Evolutionary conservation across 1,140 invertebrate species (phyloP).

Genomic region (Pseudomyrmex cubaensis): DNA sequence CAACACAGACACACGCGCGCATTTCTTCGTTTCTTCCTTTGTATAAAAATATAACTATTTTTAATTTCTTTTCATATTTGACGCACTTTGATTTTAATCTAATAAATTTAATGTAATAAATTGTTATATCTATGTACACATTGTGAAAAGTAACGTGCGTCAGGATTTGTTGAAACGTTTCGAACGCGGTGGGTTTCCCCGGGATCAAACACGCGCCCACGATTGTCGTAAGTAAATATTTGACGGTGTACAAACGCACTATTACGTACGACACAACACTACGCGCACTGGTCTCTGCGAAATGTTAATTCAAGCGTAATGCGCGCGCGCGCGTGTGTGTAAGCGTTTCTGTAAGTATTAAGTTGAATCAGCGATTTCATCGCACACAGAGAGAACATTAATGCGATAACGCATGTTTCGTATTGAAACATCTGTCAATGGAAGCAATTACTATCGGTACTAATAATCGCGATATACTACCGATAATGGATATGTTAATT

Average conservation of each 20-base stretch:
- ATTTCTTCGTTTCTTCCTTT: background rate
- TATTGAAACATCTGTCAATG: conserved; percentile 2
- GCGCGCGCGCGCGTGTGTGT: no score
- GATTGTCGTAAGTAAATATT: conserved; percentile 1
- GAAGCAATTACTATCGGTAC: conserved; percentile 5
- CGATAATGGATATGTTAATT: no score
- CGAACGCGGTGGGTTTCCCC: no score
- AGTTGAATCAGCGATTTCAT: background rate
- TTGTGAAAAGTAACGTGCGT: background rate
- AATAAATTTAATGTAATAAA: no score
- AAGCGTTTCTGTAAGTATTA: background rate
- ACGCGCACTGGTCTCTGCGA: background rate
- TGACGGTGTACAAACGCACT: background rate
- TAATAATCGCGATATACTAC: background rate
- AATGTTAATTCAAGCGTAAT: background rate
- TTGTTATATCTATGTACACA: no score
- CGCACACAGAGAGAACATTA: background rate
- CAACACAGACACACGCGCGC: background rate
- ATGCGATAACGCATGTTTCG: background rate
- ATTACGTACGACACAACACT: no score
- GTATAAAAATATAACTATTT: no score
- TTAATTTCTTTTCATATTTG: no score
- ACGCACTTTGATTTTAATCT: no score
- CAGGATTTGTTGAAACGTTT: background rate
- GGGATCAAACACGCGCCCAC: background rate